Conservation (phyloP, 2,113 vertebrate species). For the Lasiurus borealis region DNA sequence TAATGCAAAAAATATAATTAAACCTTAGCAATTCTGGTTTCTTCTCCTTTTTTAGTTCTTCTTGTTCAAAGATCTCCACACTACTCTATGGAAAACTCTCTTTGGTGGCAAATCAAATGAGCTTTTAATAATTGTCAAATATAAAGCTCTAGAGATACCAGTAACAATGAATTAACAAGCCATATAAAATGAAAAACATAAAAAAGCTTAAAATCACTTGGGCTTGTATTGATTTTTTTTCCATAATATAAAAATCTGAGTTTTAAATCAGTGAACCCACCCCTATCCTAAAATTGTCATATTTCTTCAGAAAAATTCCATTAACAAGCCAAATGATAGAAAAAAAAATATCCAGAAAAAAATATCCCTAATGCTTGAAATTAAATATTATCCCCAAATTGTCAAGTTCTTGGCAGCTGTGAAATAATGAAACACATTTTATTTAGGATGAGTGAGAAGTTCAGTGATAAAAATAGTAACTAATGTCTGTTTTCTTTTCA, state of each 20-base stretch:
- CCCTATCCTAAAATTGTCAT: not conserved
- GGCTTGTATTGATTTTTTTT: not conserved
- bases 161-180: constrained; percentile 34
- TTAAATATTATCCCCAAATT: constrained; percentile 10
- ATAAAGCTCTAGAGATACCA: not conserved
- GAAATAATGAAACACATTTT: constrained; percentile 1
- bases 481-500: constrained; percentile 29
- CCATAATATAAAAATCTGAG: not conserved
- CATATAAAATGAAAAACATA: not conserved
- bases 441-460: not conserved
- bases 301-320: not conserved
- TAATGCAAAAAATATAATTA: not conserved
- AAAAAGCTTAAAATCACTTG: constrained; percentile 1
- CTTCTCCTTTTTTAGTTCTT: not conserved
- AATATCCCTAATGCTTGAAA: not conserved
- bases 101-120: constrained; percentile 39
- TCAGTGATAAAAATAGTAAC: constrained; percentile 36
- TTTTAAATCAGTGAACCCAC: not conserved
- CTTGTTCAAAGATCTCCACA: not conserved
- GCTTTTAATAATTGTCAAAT: constrained; percentile 33
- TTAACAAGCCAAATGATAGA: not conserved
- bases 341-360: not conserved
- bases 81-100: not conserved
- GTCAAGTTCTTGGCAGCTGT: not conserved
- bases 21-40: not conserved